Conservation (phyloP, 2,888 invertebrate genomes). For the Apotomis capreana region DNA sequence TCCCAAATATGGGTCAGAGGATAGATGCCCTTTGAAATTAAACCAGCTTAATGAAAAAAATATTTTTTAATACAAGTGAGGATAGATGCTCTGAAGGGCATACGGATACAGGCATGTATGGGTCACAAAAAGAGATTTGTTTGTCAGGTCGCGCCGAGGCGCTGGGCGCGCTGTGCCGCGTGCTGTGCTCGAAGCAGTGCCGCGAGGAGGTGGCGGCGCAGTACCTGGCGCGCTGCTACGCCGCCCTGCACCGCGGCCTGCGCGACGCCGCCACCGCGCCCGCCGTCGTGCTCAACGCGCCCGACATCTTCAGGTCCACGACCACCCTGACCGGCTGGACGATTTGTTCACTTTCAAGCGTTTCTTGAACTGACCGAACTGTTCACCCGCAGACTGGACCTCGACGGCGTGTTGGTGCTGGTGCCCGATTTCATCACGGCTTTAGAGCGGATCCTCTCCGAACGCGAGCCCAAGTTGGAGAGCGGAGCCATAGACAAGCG, state of each 20-base stretch:
- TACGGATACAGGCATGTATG: too few relatives aligned
- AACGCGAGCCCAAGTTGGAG: slow-evolving; percentile 90
- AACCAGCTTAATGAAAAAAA: too few relatives aligned
- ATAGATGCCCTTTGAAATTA: too few relatives aligned
- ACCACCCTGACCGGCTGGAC: too few relatives aligned
- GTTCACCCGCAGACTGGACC: slow-evolving; percentile 85
- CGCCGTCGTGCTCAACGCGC: slow-evolving; percentile 93
- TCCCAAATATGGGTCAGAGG: too few relatives aligned
- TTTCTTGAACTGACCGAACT: neutral
- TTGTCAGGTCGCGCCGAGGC: slow-evolving; percentile 93
- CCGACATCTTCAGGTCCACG: slow-evolving; percentile 89
- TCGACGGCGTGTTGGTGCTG: slow-evolving; percentile 96
- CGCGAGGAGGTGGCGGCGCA: slow-evolving; percentile 96
- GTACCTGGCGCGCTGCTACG: slow-evolving; percentile 96
- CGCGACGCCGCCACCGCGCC: slow-evolving; percentile 88
- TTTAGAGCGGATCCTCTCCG: slow-evolving; percentile 94
- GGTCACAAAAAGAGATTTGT: too few relatives aligned
- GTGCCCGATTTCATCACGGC: slow-evolving; percentile 95
- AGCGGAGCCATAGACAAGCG: slow-evolving; percentile 87
- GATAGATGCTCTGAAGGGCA: too few relatives aligned
- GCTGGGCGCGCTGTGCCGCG: slow-evolving; percentile 96
- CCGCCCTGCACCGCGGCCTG: slow-evolving; percentile 94
- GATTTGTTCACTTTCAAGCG: too few relatives aligned
- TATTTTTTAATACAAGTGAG: too few relatives aligned
- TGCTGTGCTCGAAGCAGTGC: slow-evolving; percentile 97